Conservation (phyloP, 1,140 invertebrate species). For the Temnothorax nylanderi region DNA sequence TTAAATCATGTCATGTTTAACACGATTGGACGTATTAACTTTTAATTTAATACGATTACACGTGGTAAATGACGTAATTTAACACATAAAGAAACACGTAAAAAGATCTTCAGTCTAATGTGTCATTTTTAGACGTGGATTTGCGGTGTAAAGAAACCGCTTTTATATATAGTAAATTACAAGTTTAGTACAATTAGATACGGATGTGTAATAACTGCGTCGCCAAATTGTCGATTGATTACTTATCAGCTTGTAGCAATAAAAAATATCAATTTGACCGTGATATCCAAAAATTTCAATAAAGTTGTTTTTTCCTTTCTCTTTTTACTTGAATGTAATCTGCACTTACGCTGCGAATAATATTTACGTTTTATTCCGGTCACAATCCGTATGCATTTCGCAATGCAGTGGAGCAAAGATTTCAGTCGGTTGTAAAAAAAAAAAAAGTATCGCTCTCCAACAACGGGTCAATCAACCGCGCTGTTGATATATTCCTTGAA, state of each 20-base stretch:
- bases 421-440: neutral
- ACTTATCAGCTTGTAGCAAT: neutral
- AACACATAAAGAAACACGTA: too few relatives aligned
- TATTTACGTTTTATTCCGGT: neutral
- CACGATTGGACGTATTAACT: too few relatives aligned
- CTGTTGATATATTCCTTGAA: slow-evolving; percentile 69
- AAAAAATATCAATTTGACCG: neutral
- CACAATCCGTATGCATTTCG: neutral
- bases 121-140: too few relatives aligned
- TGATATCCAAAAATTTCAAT: neutral
- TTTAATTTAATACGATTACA: too few relatives aligned
- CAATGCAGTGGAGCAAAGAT: neutral
- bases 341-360: neutral
- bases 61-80: too few relatives aligned
- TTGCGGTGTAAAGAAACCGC: too few relatives aligned
- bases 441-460: slow-evolving; percentile 32
- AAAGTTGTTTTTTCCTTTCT: neutral
- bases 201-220: neutral
- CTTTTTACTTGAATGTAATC: neutral
- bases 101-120: too few relatives aligned
- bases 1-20: too few relatives aligned
- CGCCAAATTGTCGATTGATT: neutral
- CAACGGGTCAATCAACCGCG: slow-evolving; percentile 71
- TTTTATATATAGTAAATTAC: neutral
- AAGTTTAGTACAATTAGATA: neutral